A percentile compares a stretch with the other conserved stretches of the same genome.
These are phyloP conservation scores for Polypterus bichir DNA, from an alignment of 2,113 vertebrate species.

Conservation along the genomic window DNA sequence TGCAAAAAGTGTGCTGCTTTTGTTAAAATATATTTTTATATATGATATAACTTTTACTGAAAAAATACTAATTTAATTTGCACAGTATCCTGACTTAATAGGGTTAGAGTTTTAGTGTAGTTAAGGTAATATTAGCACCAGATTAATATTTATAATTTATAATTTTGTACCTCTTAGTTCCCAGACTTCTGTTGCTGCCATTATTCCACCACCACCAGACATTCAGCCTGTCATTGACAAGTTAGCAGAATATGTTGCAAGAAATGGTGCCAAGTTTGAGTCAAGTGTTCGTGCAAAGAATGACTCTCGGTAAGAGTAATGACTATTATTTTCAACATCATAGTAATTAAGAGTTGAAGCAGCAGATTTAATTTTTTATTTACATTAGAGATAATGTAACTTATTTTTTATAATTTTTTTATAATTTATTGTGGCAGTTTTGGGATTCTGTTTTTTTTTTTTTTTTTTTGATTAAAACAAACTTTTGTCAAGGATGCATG, in stretches of 20 bases:
- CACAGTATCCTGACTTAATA: no score
- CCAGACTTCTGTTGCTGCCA: slow-evolving; percentile 59
- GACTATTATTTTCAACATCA: neutral
- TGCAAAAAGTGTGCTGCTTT: no score
- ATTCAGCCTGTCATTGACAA: slow-evolving; percentile 97
- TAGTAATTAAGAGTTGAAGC: neutral
- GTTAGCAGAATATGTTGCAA: slow-evolving; percentile 84
- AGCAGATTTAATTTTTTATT: neutral
- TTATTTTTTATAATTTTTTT: neutral
- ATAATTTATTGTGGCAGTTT: neutral
- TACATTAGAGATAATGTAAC: neutral
- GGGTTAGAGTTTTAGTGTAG: neutral
- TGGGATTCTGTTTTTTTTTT: neutral
- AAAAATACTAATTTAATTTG: no score
- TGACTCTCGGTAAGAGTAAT: slow-evolving; percentile 73
- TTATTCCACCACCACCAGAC: slow-evolving; percentile 92
- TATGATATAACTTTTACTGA: no score
- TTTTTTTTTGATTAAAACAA: neutral
- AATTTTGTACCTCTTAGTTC: slow-evolving; percentile 40
- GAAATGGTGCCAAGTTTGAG: slow-evolving; percentile 91
- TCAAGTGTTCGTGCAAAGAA: slow-evolving; percentile 90
- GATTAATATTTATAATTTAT: neutral
- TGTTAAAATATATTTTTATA: no score
- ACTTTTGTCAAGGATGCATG: no score
- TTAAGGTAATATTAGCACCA: neutral